Base-by-base conservation (phyloP, 2,113 vertebrate genomes). In the Corynorhinus townsendii region DNA sequence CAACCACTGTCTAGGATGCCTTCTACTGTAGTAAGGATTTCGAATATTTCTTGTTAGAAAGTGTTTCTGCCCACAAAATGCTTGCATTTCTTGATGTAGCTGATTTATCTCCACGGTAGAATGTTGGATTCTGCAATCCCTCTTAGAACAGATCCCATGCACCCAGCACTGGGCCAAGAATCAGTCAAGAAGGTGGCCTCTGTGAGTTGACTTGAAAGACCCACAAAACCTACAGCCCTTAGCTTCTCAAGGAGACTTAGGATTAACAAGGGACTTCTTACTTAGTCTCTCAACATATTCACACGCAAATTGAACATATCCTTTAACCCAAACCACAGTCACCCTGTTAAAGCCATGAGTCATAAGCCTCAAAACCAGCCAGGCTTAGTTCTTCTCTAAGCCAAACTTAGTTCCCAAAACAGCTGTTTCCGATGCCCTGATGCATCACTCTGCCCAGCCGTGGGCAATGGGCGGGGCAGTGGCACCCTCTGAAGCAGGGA, bases 381-480 rank as follows among this genome's bases (percentile, higher is more conserved):
- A 26, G 16, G 14, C 22, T 30, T 11, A 3, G 54, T 16, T 66
- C 30, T 77, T 93, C 45, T 89, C 22, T 16, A 35, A 43, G 19
- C 12, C 12, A 43, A 12, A 49, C 26, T 11, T n/a, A 85, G 24
- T 45, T 82, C 19, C 76, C 45, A 17, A 3, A 22, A 17, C 11
- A 80, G 80, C 80, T 76, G 28, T 38, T 54, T 81, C 33, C 0
- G 0, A n/a, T 10, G 38, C 7, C 7, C 26, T 4, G 14, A 19
- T 30, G 19, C 2, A 4, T 24, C 16, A 71, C 20, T 56, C 35
- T 49, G 56, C 28, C 49, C 6, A 33, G 7, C 11, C 0, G 0
- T 0, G 1, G 1, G 14, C 71, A 49, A 12, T 0, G 3, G 26
- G 22, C 0, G 0, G 0, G 38, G 47, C 24, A 17, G 1, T 3